Percentiles rank a stretch among this genome's conserved stretches.
These are phyloP conservation scores for Endomychus coccineus DNA, from an alignment of 2,888 invertebrate genomes.

Conservation along the genomic window DNA sequence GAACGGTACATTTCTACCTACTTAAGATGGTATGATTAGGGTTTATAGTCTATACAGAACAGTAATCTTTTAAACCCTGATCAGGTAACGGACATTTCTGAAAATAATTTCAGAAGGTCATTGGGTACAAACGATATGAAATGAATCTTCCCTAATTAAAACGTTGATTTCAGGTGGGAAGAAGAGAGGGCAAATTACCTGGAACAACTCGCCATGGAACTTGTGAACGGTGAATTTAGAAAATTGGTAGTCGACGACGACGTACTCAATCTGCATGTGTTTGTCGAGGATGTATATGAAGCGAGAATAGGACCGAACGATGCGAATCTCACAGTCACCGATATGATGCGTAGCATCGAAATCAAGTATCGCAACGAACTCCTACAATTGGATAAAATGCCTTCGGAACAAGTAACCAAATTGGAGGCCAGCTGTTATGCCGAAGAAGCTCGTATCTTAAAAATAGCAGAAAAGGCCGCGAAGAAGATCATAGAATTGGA, in stretches of 20 bases:
- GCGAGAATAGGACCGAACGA: conserved; percentile 52
- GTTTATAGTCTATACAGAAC: no score
- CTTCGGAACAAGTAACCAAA: conserved; percentile 46
- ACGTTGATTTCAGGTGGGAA: conserved; percentile 37
- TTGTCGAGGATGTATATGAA: conserved; percentile 59
- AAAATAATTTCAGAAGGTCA: no score
- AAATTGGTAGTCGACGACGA: conserved; percentile 50
- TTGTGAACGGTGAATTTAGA: conserved; percentile 52
- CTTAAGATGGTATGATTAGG: no score
- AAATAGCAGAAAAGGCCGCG: conserved; percentile 50
- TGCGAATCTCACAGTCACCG: conserved; percentile 48
- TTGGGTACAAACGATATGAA: no score
- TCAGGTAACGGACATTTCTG: no score
- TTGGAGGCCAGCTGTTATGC: conserved; percentile 49
- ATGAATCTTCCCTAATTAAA: no score
- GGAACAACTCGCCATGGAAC: conserved; percentile 48
- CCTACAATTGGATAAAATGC: conserved; percentile 50
- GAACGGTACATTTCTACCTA: no score
- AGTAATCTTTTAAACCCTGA: no score
- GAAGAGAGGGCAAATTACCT: conserved; percentile 49
- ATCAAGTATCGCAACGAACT: conserved; percentile 36
- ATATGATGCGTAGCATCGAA: conserved; percentile 56
- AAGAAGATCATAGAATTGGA: conserved; percentile 50
- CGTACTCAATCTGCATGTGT: conserved; percentile 51
- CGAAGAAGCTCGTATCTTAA: conserved; percentile 47